A percentile compares a stretch with the other conserved stretches of the same genome.
Conservation (phyloP, 1,140 invertebrate genomes). For the Samia ricini region DNA sequence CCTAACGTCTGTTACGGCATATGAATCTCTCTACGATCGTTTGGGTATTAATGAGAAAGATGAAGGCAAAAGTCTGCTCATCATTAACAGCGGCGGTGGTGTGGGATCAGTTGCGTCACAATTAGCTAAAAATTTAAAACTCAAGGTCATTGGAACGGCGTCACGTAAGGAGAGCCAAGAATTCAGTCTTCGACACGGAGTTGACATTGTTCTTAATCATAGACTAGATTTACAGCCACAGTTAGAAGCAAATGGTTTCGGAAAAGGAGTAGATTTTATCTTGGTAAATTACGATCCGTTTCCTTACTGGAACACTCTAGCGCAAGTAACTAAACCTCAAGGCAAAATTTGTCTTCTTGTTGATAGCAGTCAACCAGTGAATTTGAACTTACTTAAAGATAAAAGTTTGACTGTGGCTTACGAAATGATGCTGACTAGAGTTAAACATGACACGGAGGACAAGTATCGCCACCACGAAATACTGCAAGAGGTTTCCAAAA, state of each 20-base stretch:
- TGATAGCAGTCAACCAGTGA: conserved; percentile 56
- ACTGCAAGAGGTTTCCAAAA: conserved; percentile 45
- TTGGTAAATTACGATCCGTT: conserved; percentile 63
- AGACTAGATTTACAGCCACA: conserved; percentile 50
- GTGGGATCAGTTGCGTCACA: conserved; percentile 64
- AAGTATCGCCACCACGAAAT: conserved; percentile 53
- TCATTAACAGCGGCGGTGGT: conserved; percentile 65
- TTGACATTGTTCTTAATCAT: conserved; percentile 53
- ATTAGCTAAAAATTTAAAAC: conserved; percentile 48
- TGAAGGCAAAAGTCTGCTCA: conserved; percentile 54
- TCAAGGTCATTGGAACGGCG: conserved; percentile 64
- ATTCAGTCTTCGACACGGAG: conserved; percentile 48
- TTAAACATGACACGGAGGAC: conserved; percentile 61
- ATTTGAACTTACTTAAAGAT: conserved; percentile 53
- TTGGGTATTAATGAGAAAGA: conserved; percentile 51
- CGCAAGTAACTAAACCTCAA: conserved; percentile 57
- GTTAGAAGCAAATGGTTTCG: conserved; percentile 41
- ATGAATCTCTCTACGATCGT: conserved; percentile 54
- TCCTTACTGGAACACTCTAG: conserved; percentile 62
- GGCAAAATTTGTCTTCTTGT: conserved; percentile 60
- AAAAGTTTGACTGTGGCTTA: conserved; percentile 62
- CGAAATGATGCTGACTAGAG: conserved; percentile 63
- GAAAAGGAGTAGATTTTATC: conserved; percentile 56
- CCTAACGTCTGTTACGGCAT: conserved; percentile 55
- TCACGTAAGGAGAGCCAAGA: conserved; percentile 48